These are phyloP conservation scores for Sphenodon punctatus DNA, from an alignment of 2,797 vertebrate species.

Conservation along the genomic window DNA sequence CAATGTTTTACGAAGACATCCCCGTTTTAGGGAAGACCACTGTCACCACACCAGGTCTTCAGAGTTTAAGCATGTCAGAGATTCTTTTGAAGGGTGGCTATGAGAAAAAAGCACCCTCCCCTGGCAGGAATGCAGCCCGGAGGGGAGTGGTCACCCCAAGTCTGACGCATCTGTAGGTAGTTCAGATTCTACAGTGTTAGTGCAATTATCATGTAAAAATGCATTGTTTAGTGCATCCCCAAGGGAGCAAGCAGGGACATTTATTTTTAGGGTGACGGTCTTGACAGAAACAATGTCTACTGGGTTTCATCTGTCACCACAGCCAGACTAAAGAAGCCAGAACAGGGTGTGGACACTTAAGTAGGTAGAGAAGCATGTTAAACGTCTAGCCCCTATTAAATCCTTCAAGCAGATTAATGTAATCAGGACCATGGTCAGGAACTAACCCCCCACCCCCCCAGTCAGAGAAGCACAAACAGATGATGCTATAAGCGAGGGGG, in stretches of 20 bases:
- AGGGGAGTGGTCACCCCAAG: accelerated
- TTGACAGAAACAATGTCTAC: no score
- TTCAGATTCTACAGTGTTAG: neutral
- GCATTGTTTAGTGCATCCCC: neutral
- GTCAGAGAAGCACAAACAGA: neutral
- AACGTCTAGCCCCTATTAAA: neutral
- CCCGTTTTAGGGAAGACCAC: no score
- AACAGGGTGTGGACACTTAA: no score
- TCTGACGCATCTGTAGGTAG: neutral
- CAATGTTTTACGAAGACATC: no score
- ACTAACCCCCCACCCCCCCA: neutral
- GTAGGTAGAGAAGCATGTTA: no score
- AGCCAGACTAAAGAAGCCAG: no score
- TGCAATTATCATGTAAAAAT: neutral
- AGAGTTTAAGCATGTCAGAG: neutral
- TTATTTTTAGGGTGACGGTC: no score
- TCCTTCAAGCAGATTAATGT: neutral
- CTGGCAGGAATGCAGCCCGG: constrained; percentile 22
- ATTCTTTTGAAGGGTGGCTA: constrained; percentile 35
- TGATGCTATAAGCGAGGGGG: constrained; percentile 19
- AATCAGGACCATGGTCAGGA: neutral
- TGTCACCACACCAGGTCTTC: neutral
- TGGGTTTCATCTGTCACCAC: no score
- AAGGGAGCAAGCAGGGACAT: no score
- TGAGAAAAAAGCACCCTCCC: constrained; percentile 27